Evolutionary conservation across 2,888 invertebrate species (phyloP).

Genomic region (Morpho achilles): DNA sequence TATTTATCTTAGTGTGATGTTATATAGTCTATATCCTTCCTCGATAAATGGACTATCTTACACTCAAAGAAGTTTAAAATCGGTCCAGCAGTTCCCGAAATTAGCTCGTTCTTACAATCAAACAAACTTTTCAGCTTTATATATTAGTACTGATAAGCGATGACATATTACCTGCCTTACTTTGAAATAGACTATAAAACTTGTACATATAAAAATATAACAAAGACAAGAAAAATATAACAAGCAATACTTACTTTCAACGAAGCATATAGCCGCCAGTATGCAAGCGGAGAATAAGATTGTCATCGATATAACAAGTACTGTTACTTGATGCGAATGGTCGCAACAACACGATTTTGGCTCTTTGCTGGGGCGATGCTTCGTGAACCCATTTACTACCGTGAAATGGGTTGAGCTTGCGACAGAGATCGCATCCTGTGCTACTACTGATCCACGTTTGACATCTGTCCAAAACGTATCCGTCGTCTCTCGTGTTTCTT

Average conservation of each 20-base stretch:
- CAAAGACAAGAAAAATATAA: no score
- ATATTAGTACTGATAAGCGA: no score
- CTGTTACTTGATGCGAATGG: constrained; percentile 88
- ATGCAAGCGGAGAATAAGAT: constrained; percentile 89
- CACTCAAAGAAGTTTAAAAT: no score
- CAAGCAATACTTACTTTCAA: constrained; percentile 85
- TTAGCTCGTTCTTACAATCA: no score
- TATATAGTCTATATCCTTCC: no score
- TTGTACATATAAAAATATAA: no score
- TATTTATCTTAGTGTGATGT: no score
- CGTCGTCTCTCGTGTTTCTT: constrained; percentile 55
- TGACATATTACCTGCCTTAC: no score
- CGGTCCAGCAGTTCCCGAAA: no score
- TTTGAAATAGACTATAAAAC: no score
- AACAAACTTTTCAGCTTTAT: no score
- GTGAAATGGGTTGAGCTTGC: constrained; percentile 94
- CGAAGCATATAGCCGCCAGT: constrained; percentile 87
- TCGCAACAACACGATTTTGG: constrained; percentile 84
- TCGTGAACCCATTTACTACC: constrained; percentile 87
- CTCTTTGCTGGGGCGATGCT: constrained; percentile 81
- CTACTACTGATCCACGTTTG: constrained; percentile 71
- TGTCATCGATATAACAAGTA: constrained; percentile 90
- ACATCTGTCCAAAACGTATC: constrained; percentile 70
- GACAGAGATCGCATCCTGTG: constrained; percentile 83
- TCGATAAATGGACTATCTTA: no score